phyloP scores from a whole-genome alignment of 37 sponge, comb jelly and placozoan species.

The Beroe ovata region DNA sequence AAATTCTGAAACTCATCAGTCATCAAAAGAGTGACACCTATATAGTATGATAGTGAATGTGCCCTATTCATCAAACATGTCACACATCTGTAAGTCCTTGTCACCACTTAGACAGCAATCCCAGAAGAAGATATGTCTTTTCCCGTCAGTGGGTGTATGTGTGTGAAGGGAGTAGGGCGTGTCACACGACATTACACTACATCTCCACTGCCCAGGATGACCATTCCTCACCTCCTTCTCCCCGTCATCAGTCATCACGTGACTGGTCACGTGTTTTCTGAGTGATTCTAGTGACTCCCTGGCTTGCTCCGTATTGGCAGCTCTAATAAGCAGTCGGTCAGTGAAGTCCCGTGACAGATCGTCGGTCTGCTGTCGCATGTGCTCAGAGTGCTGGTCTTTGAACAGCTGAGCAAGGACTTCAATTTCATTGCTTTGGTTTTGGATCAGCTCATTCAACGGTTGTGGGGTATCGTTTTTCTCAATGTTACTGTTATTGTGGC shows the following conservation, averaged over 20 bases:
- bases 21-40: too few relatives aligned
- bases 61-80: background rate
- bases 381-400: conserved; percentile 25
- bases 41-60: too few relatives aligned
- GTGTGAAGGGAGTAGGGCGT: background rate
- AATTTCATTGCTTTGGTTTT: conserved; percentile 12
- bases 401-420: conserved; percentile 28
- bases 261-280: background rate
- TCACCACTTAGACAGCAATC: conserved; percentile 55
- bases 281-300: background rate
- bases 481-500: too few relatives aligned
- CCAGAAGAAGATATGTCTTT: conserved; percentile 63
- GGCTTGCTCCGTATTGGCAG: background rate
- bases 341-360: background rate
- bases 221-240: background rate
- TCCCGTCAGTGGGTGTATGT: background rate
- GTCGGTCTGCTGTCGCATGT: conserved; percentile 5
- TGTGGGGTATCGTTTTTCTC: too few relatives aligned
- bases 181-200: conserved; percentile 31
- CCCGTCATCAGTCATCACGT: too few relatives aligned
- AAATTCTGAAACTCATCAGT: too few relatives aligned
- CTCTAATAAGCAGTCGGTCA: conserved; percentile 26
- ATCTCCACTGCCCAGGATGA: conserved; percentile 23
- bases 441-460: background rate
- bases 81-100: conserved; percentile 16